Conservation (phyloP, 2,888 invertebrate genomes). For the Ochropleura plecta region DNA sequence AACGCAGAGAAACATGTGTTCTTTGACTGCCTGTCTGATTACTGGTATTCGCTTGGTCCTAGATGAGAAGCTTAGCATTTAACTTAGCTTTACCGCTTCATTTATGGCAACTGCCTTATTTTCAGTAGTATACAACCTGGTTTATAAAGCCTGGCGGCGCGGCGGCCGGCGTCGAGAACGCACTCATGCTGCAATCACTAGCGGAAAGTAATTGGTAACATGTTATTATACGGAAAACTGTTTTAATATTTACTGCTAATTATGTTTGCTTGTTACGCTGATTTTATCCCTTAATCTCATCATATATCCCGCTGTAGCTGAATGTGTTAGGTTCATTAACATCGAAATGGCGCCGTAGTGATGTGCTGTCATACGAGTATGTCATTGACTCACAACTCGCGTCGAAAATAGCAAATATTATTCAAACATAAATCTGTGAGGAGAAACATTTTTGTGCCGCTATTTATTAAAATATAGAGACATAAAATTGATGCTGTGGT, state of each 20-base stretch:
- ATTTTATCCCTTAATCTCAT: constrained; percentile 33
- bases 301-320: constrained; percentile 13
- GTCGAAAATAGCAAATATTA: constrained; percentile 39
- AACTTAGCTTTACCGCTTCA: background rate
- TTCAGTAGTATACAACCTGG: background rate
- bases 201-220: constrained; percentile 22
- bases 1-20: no score
- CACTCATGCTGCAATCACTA: constrained; percentile 25
- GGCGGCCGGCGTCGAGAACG: constrained; percentile 8
- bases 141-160: constrained; percentile 2
- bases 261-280: constrained; percentile 24
- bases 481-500: background rate
- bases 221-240: constrained; percentile 6
- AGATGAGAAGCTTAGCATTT: no score
- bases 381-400: constrained; percentile 39
- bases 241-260: constrained; percentile 44
- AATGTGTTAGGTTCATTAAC: constrained; percentile 49
- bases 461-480: constrained; percentile 22
- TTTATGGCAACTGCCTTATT: background rate
- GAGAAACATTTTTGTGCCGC: constrained; percentile 38
- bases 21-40: no score
- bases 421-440: constrained; percentile 34
- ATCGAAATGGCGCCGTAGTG: constrained; percentile 27
- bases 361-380: constrained; percentile 20
- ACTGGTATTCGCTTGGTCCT: no score